A percentile compares a stretch with the other conserved stretches of the same genome.
These are phyloP conservation scores for Hippopotamyrus pictus DNA, from an alignment of 2,797 vertebrate species.

Conservation along the genomic window DNA sequence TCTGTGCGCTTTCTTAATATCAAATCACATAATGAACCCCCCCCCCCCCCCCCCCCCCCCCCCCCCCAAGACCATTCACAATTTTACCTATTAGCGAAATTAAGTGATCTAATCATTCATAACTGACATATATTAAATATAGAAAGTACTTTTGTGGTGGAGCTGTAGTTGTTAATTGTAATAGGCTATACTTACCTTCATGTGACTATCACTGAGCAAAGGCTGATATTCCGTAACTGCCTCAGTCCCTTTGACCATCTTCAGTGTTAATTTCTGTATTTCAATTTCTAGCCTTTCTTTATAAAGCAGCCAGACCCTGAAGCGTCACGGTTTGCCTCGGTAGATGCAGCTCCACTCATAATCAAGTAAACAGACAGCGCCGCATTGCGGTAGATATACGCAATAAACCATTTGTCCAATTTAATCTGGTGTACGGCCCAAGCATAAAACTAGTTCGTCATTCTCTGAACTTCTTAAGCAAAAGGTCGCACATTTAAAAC, in stretches of 20 bases:
- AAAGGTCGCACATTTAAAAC: background rate
- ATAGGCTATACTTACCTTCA: background rate
- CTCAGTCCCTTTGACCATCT: slow-evolving; percentile 43
- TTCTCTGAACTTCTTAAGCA: background rate
- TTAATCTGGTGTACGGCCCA: slow-evolving; percentile 20
- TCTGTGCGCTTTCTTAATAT: background rate
- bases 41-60: background rate
- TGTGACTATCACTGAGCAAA: slow-evolving; percentile 45
- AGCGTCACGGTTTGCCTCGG: background rate
- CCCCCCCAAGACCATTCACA: background rate
- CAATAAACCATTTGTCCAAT: slow-evolving; percentile 39
- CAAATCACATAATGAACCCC: background rate
- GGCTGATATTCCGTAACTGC: slow-evolving; percentile 51
- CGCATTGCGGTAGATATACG: slow-evolving; percentile 24
- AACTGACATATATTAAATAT: background rate
- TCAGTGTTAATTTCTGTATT: background rate
- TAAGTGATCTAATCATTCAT: background rate
- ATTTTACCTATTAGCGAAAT: background rate
- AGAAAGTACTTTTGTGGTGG: background rate
- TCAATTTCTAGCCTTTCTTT: background rate
- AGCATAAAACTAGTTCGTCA: slow-evolving; percentile 16
- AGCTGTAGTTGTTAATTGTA: background rate
- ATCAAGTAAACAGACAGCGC: background rate
- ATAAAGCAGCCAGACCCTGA: background rate
- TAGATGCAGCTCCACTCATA: background rate